Evolutionary conservation across 2,797 vertebrate species (phyloP).

Genomic region (Numenius phaeopus): DNA sequence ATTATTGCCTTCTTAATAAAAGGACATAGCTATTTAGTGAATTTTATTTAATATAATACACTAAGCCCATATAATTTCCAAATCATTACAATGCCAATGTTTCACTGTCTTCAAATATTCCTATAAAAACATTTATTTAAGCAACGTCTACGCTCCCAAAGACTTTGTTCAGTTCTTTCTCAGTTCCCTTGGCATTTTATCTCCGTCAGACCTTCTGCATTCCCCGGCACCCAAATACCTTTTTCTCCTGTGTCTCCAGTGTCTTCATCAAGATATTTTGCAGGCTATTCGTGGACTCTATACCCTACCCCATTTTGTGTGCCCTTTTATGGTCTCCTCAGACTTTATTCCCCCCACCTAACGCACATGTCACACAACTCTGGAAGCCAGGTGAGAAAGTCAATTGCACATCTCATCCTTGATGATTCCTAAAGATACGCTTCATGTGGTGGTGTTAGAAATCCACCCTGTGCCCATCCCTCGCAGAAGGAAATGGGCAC

Average conservation of each 20-base stretch:
- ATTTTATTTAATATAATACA: not conserved
- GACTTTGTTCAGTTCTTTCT: not conserved
- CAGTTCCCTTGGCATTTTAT: not conserved
- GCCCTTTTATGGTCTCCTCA: not conserved
- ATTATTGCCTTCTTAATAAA: not conserved
- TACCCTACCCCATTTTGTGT: not conserved
- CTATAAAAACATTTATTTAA: not conserved
- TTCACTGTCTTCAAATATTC: not conserved
- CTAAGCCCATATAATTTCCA: not conserved
- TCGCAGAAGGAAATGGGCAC: fast-evolving
- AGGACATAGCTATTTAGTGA: not conserved
- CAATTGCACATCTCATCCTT: not conserved
- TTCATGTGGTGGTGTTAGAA: not conserved
- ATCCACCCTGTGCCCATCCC: not conserved
- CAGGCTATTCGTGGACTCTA: not conserved
- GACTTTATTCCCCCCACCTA: not conserved
- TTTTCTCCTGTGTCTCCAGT: not conserved
- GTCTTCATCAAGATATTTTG: not conserved
- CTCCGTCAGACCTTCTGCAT: not conserved
- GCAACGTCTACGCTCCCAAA: not conserved
- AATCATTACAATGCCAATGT: not conserved
- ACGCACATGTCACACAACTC: not conserved
- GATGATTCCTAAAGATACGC: not conserved
- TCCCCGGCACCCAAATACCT: not conserved
- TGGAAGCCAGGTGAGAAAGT: not conserved